Base-by-base conservation (phyloP, 2,888 invertebrate genomes). In the Drosophila neotestacea region DNA sequence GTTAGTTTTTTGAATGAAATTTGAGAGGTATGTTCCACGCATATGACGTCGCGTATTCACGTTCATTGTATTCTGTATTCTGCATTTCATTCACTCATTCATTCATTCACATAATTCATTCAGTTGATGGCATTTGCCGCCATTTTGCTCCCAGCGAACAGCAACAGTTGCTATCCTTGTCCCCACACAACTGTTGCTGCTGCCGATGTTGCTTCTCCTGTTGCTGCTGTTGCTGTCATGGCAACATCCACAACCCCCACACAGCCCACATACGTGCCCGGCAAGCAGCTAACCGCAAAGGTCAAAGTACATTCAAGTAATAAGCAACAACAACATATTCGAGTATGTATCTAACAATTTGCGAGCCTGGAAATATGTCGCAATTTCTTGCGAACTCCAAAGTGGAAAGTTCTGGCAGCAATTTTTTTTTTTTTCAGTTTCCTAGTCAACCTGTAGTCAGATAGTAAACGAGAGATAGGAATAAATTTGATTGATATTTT, bases 11-110 rank as follows among this genome's bases (percentile, higher is more conserved):
- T 65, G 62, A 75, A 63, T 73, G 70, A 65, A 56, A 50, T 48
- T 61, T 44, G 28, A 48, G 36, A 27, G 13, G 22, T 22, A 13
- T 22, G 13, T 44, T 64, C 47, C 28, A 10, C 42, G n/a, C 32
- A 27, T n/a, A 10, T 73, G 72, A 70, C 81, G 72, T 70, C 70
- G 81, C 52, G n/a, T 1, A 34, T 85, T 85, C 85, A 88, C 81
- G 70, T 81, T 77, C 81, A 85, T 85, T 85, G 74, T 83, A 73
- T 62, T 38, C 60, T 58, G 61, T 55, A 36, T 28, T 48, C 30
- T 52, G 6, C 32, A 32, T 6, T 30, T 48, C 39, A 56, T 41
- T 70, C 70, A 72, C 69, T 77, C 81, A 75, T 70, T 52, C 69
- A 65, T 54, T 56, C 51, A 66, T 62, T 61, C 54, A 36, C 61